Percentiles rank a stretch among this genome's conserved stretches.
Conservation (phyloP, 2,797 vertebrate genomes). For the Falco novaeseelandiae region DNA sequence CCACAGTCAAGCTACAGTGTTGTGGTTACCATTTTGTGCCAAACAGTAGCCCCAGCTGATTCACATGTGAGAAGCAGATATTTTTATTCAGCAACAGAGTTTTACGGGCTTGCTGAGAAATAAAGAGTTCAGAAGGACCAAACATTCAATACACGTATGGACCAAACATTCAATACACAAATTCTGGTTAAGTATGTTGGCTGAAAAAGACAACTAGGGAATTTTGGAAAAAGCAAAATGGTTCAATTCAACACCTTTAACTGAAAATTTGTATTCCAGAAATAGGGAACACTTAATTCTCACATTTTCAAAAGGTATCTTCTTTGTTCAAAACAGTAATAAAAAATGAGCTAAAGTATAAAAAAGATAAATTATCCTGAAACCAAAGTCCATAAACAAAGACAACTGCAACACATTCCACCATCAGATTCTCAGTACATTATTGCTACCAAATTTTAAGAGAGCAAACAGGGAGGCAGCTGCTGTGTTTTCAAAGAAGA, state of each 20-base stretch:
- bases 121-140: not conserved
- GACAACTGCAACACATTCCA: not conserved
- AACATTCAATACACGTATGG: not conserved
- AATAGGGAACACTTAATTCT: not conserved
- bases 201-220: not conserved
- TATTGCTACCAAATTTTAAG: not conserved
- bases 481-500: not conserved
- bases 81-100: not conserved
- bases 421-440: not conserved
- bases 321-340: not conserved
- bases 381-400: not conserved
- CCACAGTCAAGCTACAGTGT: not conserved
- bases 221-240: not conserved
- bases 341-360: not conserved
- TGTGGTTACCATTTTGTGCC: not conserved
- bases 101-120: not conserved
- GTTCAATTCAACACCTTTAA: not conserved
- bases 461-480: not conserved
- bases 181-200: not conserved
- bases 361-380: not conserved
- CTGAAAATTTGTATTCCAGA: not conserved
- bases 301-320: not conserved
- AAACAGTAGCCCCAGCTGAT: constrained; percentile 26
- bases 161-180: not conserved
- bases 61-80: not conserved